phyloP scores from a whole-genome alignment of 2,888 invertebrate genomes.

The Amiota minor region DNA sequence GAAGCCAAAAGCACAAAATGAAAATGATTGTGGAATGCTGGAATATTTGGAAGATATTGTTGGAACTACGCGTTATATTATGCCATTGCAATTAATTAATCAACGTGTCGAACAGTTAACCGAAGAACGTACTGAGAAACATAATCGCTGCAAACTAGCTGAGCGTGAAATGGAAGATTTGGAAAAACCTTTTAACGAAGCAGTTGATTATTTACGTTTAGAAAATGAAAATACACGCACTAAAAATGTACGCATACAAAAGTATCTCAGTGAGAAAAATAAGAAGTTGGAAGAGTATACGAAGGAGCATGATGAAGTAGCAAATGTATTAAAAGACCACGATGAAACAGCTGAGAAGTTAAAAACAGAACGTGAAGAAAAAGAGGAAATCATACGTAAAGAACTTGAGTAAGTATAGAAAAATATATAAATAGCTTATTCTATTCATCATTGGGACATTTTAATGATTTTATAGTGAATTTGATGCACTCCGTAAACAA shows the following conservation, averaged over 20 bases:
- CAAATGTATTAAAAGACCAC: conserved; percentile 75
- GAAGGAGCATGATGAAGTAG: conserved; percentile 78
- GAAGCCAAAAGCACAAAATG: conserved; percentile 92
- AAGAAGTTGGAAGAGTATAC: conserved; percentile 78
- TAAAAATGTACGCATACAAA: conserved; percentile 83
- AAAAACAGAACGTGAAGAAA: conserved; percentile 74
- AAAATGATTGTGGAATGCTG: conserved; percentile 95
- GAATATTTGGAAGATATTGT: conserved; percentile 99
- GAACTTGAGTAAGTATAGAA: conserved; percentile 68
- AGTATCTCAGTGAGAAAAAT: conserved; percentile 76
- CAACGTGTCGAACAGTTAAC: conserved; percentile 82
- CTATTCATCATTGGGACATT: neutral
- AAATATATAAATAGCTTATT: neutral
- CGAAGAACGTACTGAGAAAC: conserved; percentile 84
- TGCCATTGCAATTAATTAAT: conserved; percentile 84
- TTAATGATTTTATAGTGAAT: conserved; percentile 74
- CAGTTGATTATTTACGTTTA: conserved; percentile 82
- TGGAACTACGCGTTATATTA: conserved; percentile 89
- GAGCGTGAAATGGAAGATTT: conserved; percentile 87
- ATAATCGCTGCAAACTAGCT: conserved; percentile 87
- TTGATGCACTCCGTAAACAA: conserved; percentile 76
- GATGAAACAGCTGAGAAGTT: conserved; percentile 62
- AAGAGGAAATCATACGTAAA: conserved; percentile 66
- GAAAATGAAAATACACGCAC: conserved; percentile 84
- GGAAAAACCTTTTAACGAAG: conserved; percentile 85